Conservation (phyloP, 2,113 vertebrate species). For the Sula dactylatra region DNA sequence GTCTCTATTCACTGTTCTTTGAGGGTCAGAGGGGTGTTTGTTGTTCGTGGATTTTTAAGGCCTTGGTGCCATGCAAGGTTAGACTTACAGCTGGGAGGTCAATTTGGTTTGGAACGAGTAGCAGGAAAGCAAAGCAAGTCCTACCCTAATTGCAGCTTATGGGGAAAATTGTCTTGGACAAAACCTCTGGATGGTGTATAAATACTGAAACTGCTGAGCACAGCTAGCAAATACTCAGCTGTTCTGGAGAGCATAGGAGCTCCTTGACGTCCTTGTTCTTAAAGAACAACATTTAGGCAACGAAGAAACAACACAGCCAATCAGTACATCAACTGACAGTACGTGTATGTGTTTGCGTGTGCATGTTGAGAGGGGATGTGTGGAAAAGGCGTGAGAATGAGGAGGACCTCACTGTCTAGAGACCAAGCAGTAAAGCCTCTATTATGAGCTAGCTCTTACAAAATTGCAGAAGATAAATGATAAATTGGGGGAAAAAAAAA, state of each 20-base stretch:
- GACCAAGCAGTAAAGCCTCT: background rate
- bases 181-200: background rate
- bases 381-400: background rate
- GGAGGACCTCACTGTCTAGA: background rate
- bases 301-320: background rate
- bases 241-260: background rate
- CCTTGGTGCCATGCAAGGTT: too few species aligned
- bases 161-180: background rate
- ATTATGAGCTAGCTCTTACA: background rate
- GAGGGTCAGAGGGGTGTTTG: background rate
- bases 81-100: background rate
- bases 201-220: background rate
- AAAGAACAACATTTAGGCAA: background rate
- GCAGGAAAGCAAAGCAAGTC: background rate
- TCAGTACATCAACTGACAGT: background rate
- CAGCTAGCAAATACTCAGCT: background rate
- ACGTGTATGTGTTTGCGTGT: accelerated
- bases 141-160: background rate
- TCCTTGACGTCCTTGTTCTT: background rate
- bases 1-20: background rate
- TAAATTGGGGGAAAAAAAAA: background rate
- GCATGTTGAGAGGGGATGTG: background rate
- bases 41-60: background rate
- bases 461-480: background rate
- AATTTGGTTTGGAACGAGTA: background rate